Evolutionary conservation across 2,797 vertebrate species (phyloP).

Genomic region (Argya squamiceps): DNA sequence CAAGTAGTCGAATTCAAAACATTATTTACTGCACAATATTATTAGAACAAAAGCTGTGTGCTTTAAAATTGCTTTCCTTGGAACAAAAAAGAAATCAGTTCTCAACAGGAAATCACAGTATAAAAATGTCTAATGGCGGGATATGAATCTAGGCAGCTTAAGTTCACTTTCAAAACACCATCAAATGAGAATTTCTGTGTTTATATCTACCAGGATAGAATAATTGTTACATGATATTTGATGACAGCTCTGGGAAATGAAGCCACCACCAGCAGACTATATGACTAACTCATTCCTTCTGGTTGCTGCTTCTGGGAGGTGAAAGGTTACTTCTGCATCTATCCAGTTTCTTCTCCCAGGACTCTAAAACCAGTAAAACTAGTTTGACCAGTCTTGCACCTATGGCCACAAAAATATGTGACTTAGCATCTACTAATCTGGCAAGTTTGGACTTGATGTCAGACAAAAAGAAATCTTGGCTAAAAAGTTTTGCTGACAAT

Average conservation of each 20-base stretch:
- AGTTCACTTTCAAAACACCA: slow-evolving; percentile 56
- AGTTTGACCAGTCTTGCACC: slow-evolving; percentile 11
- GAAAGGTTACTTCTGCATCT: slow-evolving; percentile 68
- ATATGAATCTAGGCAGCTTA: slow-evolving; percentile 11
- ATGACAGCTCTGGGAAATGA: slow-evolving; percentile 69
- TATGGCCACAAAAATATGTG: slow-evolving; percentile 22
- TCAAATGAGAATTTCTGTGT: slow-evolving; percentile 57
- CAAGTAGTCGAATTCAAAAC: neutral
- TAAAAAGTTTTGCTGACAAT: slow-evolving; percentile 33
- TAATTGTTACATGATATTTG: slow-evolving; percentile 71
- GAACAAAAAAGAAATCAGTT: neutral
- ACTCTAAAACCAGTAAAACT: slow-evolving; percentile 64
- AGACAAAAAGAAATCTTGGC: neutral
- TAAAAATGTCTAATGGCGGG: neutral
- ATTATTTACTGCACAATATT: neutral
- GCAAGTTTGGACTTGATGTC: neutral
- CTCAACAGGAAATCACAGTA: slow-evolving; percentile 22
- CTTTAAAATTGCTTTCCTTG: neutral
- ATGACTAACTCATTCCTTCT: slow-evolving; percentile 74
- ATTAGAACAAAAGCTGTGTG: neutral
- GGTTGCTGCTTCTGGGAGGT: slow-evolving; percentile 62
- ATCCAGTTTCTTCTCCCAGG: slow-evolving; percentile 65
- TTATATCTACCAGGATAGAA: slow-evolving; percentile 65
- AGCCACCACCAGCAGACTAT: slow-evolving; percentile 56
- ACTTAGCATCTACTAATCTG: slow-evolving; percentile 42